Evolutionary conservation across 2,113 vertebrate genomes (phyloP), one percentile per base, ranked within the genome.

Genomic region (Tachuris rubrigastra): DNA sequence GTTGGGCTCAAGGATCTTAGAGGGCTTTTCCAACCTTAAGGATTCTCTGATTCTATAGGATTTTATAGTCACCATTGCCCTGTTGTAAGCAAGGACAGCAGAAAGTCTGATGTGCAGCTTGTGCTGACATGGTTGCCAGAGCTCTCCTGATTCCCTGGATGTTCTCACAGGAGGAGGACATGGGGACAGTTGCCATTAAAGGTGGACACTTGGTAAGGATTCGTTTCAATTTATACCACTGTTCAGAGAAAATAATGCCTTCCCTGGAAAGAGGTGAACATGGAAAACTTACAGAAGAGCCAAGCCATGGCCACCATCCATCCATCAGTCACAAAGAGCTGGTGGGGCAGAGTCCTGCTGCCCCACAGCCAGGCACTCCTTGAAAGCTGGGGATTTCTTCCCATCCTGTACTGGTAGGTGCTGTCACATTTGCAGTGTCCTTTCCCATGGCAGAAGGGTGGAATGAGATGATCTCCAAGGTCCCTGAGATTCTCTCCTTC

Each of bases 351-450:
- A 14, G 35, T 52, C 23, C 21, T 71, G 39, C 68, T 55, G n/a
- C 24, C 37, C n/a, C 42, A 14, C 31, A 62, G 66, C 35, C 31
- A 35, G 23, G 3, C 28, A 7, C 14, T 65, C 63, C 46, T 33
- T 55, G 53, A 53, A 77, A 58, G 42, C 37, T 67, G 56, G 23
- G 35, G 8, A 6, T 49, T 78, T 44, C 37, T 52, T 41, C 60
- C 31, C 15, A 2, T 28, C 1, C 0, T 12, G 21, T 12, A 1
- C 28, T 11, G 22, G 28, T 4, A 6, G 55, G 28, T 62, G 7
- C 37, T 62, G 49, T 30, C 13, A 41, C 2, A 0, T 90, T 21
- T 80, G 39, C 28, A 59, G 60, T 25, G 46, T 37, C 59, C 27
- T 31, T 58, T 53, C 33, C 52, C 44, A 17, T 11, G 37, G 23